Base-by-base conservation (phyloP, 2,888 invertebrate genomes). In the Rhodophaea formosa region DNA sequence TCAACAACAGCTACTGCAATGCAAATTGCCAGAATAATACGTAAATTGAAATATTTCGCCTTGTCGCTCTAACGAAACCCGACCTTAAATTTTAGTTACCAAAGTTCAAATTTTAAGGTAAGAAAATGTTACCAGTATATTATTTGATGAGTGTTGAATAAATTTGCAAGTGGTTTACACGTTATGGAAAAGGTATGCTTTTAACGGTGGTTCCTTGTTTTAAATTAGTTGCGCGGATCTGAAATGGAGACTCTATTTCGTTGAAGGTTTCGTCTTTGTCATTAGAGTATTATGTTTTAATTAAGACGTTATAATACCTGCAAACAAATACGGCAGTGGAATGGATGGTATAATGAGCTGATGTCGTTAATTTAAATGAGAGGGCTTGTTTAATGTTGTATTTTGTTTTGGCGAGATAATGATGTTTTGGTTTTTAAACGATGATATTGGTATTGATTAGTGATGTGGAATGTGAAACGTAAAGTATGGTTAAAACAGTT, bases 81-180 rank as follows among this genome's bases (percentile, higher is more conserved):
- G 54, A 74, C 81, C 67, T 61, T 80, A 70, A 57, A 8, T 6
- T 62, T 6, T 42, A 15, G 3, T 10, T 2, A 16, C 29, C 66
- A 82, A 57, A 67, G 77, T 63, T 60, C 59, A 63, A 57, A 71
- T 69, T 74, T 39, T 49, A 16, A 45, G 29, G 55, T 59, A 43
- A 58, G 69, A 71, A 79, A 83, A 77, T 68, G 70, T 74, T 70
- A 67, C 74, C 68, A 51, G 51, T 51, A 61, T 80, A 80, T 82
- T 77, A 84, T 83, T 84, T 83, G 82, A 84, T 74, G 80, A 82
- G 82, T 74, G 70, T 72, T 76, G 85, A 86, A 87, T 87, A 84
- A 81, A 86, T 87, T 88, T 88, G 80, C 84, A 84, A 84, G 77
- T 80, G 81, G 79, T 82, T 81, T 79, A 77, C 82, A 77, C 72